Evolutionary conservation across 2,797 vertebrate genomes (phyloP).

Genomic region (Sternarchorhynchus goeldii): DNA sequence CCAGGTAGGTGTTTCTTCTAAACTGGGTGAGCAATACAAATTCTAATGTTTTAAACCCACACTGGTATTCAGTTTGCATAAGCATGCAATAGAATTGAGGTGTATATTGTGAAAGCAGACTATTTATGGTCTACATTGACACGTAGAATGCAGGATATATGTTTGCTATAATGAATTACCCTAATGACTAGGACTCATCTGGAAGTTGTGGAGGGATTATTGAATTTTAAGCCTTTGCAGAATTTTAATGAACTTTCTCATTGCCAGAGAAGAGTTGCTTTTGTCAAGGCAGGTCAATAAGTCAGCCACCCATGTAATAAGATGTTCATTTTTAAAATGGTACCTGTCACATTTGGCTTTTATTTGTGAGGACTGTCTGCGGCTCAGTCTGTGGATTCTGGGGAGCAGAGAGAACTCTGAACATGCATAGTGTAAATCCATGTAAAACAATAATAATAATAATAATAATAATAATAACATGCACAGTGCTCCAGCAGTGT

Average conservation of each 20-base stretch:
- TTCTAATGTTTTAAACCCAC: neutral
- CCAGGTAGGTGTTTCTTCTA: neutral
- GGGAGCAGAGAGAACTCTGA: conserved; percentile 28
- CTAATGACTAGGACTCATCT: conserved; percentile 83
- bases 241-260: conserved; percentile 87
- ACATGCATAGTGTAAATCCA: conserved; percentile 28
- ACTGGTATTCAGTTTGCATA: conserved; percentile 12
- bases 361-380: conserved; percentile 33
- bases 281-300: conserved; percentile 88
- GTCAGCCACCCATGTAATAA: conserved; percentile 87
- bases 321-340: conserved; percentile 80
- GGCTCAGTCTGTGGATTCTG: conserved; percentile 6
- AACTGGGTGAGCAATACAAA: neutral
- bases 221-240: conserved; percentile 85
- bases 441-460: conserved; percentile 12
- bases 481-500: neutral
- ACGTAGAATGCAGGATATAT: conserved; percentile 37
- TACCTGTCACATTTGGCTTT: conserved; percentile 68
- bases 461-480: conserved; percentile 16
- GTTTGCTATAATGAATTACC: conserved; percentile 70
- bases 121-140: conserved; percentile 25
- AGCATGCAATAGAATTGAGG: conserved; percentile 26
- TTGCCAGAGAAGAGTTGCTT: conserved; percentile 77
- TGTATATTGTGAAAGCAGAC: conserved; percentile 27
- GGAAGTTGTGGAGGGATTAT: conserved; percentile 83